Conservation (phyloP, 2,113 vertebrate species). For the Dicrurus megarhynchus region DNA sequence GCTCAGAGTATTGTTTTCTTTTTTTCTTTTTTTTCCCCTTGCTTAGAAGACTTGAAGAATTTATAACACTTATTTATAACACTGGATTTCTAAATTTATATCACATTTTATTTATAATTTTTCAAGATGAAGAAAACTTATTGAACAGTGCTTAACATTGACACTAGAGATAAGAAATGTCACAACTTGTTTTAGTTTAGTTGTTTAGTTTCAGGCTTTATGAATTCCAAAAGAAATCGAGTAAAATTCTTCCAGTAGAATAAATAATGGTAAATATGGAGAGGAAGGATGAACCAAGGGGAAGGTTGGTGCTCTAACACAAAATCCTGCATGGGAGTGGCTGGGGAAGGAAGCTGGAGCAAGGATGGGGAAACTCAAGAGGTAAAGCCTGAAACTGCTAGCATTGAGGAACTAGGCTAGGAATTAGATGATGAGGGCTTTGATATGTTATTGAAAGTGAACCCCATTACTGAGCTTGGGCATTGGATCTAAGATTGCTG, state of each 20-base stretch:
- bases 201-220: not conserved
- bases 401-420: not conserved
- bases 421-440: not conserved
- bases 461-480: not conserved
- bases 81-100: not conserved
- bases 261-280: not conserved
- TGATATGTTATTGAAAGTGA: fast-evolving
- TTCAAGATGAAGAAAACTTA: slow-evolving; percentile 26
- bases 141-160: slow-evolving; percentile 15
- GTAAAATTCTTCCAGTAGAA: not conserved
- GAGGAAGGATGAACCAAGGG: not conserved
- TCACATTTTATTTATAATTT: not conserved
- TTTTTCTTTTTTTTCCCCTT: not conserved
- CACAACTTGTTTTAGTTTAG: not conserved
- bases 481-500: not conserved
- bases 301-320: not conserved
- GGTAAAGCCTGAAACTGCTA: not conserved
- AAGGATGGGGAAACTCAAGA: not conserved
- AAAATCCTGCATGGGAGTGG: not conserved
- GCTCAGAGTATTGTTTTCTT: slow-evolving; percentile 14
- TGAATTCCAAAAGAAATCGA: not conserved
- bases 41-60: not conserved
- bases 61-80: not conserved
- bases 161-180: not conserved
- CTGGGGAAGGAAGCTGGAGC: not conserved